A percentile compares a stretch with the other conserved stretches of the same genome.
Conservation (phyloP, 2,113 vertebrate species). For the Pavo muticus region DNA sequence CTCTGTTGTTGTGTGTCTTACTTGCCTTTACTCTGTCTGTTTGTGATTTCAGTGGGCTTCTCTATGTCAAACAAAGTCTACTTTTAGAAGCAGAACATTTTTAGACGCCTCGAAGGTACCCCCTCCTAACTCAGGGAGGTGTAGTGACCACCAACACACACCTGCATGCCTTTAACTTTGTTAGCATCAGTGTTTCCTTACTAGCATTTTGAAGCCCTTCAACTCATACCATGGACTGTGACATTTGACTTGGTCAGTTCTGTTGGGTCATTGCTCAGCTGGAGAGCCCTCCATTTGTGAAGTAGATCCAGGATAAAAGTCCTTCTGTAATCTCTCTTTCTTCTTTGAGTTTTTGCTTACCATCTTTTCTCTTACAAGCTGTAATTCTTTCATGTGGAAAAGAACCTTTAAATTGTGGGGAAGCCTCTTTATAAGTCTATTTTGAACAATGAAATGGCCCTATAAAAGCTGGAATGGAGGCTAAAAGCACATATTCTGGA, state of each 20-base stretch:
- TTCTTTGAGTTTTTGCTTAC: not conserved
- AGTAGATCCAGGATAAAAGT: conserved; percentile 80
- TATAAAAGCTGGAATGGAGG: not conserved
- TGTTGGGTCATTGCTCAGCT: conserved; percentile 51
- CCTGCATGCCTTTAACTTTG: conserved; percentile 86
- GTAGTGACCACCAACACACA: conserved; percentile 86
- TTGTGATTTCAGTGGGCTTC: conserved; percentile 96
- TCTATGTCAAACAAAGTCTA: conserved; percentile 88
- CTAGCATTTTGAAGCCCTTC: conserved; percentile 62
- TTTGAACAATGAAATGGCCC: not conserved
- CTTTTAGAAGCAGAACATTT: conserved; percentile 89
- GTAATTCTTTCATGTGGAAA: not conserved
- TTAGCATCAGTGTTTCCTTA: conserved; percentile 63
- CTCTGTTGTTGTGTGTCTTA: conserved; percentile 69
- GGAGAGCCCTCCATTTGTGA: conserved; percentile 39
- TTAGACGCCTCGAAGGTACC: conserved; percentile 92
- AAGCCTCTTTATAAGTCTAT: not conserved
- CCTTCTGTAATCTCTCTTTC: not conserved
- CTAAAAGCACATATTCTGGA: conserved; percentile 72
- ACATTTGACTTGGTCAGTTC: conserved; percentile 38
- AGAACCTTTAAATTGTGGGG: not conserved
- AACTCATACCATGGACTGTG: conserved; percentile 54
- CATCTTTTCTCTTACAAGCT: not conserved
- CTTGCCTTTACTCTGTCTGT: conserved; percentile 85
- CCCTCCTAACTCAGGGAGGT: conserved; percentile 83